Conservation (phyloP, 2,888 invertebrate genomes). For the Dasysyrphus albostriatus region DNA sequence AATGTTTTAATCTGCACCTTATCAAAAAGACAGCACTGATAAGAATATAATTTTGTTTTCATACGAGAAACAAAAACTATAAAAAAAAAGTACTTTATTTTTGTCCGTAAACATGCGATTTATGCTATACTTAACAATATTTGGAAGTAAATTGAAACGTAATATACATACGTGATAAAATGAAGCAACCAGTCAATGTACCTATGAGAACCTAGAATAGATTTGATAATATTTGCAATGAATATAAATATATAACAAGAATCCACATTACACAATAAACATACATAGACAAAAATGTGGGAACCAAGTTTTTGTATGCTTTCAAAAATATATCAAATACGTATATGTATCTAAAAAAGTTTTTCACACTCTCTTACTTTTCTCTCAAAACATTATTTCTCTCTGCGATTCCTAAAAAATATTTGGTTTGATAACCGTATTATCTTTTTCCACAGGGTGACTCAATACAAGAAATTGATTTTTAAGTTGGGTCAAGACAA, state of each 20-base stretch:
- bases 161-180: background rate
- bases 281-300: background rate
- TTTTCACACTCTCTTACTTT: background rate
- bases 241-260: too few relatives aligned
- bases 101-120: background rate
- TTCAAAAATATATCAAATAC: conserved; percentile 1
- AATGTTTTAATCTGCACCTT: background rate
- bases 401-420: background rate
- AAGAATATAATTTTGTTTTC: background rate
- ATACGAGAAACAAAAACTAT: too few relatives aligned
- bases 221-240: background rate
- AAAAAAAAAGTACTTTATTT: too few relatives aligned
- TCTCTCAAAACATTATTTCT: background rate
- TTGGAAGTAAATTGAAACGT: background rate
- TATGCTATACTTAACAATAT: background rate
- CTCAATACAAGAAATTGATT: background rate
- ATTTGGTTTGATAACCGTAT: conserved; percentile 15
- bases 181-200: background rate
- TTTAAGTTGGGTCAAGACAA: too few relatives aligned
- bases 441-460: background rate
- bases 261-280: background rate
- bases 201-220: background rate
- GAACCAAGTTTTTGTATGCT: background rate
- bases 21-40: conserved; percentile 6
- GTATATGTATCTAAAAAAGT: background rate